Evolutionary conservation across 1,140 invertebrate genomes (phyloP), one percentile per base, ranked within the genome.

Genomic region (Orchestia grillus): DNA sequence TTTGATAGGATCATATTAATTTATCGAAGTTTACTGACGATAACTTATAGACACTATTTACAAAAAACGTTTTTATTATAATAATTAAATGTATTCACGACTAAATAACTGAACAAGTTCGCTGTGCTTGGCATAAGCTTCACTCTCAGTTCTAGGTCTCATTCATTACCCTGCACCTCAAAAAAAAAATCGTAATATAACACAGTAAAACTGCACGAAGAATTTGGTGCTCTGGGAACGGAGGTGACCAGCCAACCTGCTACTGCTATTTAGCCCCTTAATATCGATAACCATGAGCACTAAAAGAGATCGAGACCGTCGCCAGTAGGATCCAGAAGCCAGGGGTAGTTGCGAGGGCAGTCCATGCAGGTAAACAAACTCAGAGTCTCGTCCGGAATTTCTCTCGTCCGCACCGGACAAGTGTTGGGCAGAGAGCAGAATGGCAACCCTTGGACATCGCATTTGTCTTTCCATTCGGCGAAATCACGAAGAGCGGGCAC

Each of bases 381-480:
- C 43, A 99, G 98, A 47, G 98, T 99, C 97, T 99, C 99, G 96
- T 99, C 99, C 88, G 99, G 99, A 96, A 99, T 97, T 97, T 99
- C 99, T 41, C 99, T 98, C 91, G 99, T 99, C 15, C 98, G 99
- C 96, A 99, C 97, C 0, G 98, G 98, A 97, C 99, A 99, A 45
- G 98, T 98, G 97, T 99, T 99, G 95, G 99, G 99, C 96, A 99
- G 97, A 1, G 99, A 99, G 97, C 99, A 99, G 98, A 98, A 99
- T 90, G 99, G 98, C 97, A 99, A 98, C 90, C 99, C 99, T 97
- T 99, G 99, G 91, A 99, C 98, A 97, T 99, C 99, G 97, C 99
- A 99, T 97, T 99, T 99, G 97, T 99, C 99, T 97, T 99, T 99
- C 99, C 99, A 99, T 97, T 99, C 98, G 97, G 98, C 98, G 98